These are phyloP conservation scores for Dufourea novaeangliae DNA, from an alignment of 1,140 invertebrate genomes.

Conservation along the genomic window DNA sequence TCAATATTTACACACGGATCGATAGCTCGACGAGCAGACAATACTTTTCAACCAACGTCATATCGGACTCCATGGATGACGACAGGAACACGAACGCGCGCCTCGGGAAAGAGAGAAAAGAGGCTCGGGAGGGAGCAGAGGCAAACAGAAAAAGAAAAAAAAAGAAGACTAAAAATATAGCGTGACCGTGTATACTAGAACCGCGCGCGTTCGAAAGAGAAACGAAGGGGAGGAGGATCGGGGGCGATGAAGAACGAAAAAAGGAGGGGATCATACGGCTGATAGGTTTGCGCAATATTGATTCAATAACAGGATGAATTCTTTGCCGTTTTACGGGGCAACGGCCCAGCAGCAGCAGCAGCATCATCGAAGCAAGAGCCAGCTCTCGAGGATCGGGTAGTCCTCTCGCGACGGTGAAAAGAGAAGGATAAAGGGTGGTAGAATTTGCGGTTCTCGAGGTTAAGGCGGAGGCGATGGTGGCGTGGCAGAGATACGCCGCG, in stretches of 20 bases:
- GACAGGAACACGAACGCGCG: slow-evolving; percentile 19
- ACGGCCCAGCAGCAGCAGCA: slow-evolving; percentile 21
- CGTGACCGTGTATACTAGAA: neutral
- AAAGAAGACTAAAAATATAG: neutral
- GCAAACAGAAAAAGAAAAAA: slow-evolving; percentile 35
- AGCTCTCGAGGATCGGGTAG: slow-evolving; percentile 38
- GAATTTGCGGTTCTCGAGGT: slow-evolving; percentile 64
- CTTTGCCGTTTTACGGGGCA: slow-evolving; percentile 65
- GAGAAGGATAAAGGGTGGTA: slow-evolving; percentile 35
- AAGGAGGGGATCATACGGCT: slow-evolving; percentile 6
- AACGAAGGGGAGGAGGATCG: neutral
- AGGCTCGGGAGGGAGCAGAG: slow-evolving; percentile 38
- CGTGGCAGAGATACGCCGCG: slow-evolving; percentile 25
- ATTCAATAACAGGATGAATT: slow-evolving; percentile 77
- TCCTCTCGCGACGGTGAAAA: slow-evolving; percentile 45
- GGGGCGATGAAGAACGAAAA: neutral
- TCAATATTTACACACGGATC: slow-evolving; percentile 71
- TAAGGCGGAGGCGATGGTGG: slow-evolving; percentile 43
- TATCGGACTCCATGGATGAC: slow-evolving; percentile 50
- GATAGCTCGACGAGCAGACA: slow-evolving; percentile 65
- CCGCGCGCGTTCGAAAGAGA: slow-evolving; percentile 40
- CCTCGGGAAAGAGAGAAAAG: neutral
- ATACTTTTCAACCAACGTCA: slow-evolving; percentile 60
- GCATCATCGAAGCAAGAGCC: no score
- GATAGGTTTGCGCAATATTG: slow-evolving; percentile 78